These are phyloP conservation scores for Bombus confusus DNA, from an alignment of 1,140 invertebrate species.

Conservation along the genomic window DNA sequence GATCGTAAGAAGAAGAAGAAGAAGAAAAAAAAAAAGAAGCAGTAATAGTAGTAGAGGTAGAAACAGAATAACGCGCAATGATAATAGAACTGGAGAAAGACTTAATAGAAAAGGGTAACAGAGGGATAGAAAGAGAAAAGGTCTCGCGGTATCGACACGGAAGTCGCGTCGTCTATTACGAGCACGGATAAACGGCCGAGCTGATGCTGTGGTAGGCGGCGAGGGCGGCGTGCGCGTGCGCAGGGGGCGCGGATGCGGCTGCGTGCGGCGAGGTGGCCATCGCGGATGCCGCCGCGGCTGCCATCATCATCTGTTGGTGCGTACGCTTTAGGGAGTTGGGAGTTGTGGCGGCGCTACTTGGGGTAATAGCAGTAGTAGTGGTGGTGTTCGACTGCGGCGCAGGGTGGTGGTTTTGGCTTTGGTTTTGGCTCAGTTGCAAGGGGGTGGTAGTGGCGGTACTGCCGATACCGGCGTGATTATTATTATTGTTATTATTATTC, in stretches of 20 bases:
- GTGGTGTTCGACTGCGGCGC: conserved; percentile 79
- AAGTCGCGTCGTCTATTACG: conserved; percentile 77
- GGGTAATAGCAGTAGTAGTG: conserved; percentile 79
- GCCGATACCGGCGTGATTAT: conserved; percentile 81
- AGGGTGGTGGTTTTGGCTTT: conserved; percentile 82
- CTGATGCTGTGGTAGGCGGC: conserved; percentile 81
- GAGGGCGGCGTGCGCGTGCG: conserved; percentile 81
- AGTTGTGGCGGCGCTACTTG: conserved; percentile 83
- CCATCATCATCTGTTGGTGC: conserved; percentile 83
- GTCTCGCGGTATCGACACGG: conserved; percentile 66
- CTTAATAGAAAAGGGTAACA: background rate
- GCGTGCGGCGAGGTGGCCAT: conserved; percentile 82
- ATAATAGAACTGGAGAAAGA: background rate
- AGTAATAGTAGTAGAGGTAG: background rate
- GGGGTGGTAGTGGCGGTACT: conserved; percentile 85
- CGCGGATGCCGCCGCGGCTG: conserved; percentile 81
- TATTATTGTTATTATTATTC: conserved; percentile 66
- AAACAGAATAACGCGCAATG: background rate
- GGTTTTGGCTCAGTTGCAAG: conserved; percentile 84
- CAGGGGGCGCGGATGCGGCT: conserved; percentile 81
- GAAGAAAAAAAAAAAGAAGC: background rate
- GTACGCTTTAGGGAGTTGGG: conserved; percentile 83
- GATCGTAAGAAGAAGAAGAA: background rate
- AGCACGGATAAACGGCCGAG: conserved; percentile 83
- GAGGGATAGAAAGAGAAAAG: conserved; percentile 36